A percentile compares a stretch with the other conserved stretches of the same genome.
phyloP scores from a whole-genome alignment of 2,888 invertebrate genomes.

The Melanostoma mellinum region DNA sequence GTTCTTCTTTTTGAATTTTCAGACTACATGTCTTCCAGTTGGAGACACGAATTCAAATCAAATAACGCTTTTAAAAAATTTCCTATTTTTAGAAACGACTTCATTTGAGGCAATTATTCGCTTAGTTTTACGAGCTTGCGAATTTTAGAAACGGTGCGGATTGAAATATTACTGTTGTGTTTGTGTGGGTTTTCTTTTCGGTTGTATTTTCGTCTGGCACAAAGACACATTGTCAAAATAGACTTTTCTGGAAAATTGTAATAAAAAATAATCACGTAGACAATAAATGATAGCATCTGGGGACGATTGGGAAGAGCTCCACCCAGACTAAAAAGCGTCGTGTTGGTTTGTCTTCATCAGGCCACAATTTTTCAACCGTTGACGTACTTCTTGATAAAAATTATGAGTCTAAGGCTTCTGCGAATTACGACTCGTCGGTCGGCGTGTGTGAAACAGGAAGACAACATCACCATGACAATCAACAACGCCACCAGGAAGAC shows the following conservation, averaged over 20 bases:
- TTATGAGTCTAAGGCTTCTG: conserved; percentile 13
- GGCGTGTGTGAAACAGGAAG: conserved; percentile 4
- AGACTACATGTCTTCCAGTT: conserved; percentile 60
- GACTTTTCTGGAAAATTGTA: conserved; percentile 6
- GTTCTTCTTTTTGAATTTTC: conserved; percentile 18
- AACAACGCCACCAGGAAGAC: conserved; percentile 9
- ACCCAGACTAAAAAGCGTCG: neutral
- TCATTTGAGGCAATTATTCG: conserved; percentile 24
- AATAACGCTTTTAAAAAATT: neutral
- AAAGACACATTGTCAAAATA: conserved; percentile 13
- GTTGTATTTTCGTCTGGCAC: conserved; percentile 10
- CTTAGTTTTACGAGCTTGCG: conserved; percentile 4
- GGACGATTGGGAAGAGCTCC: neutral
- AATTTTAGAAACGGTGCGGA: neutral
- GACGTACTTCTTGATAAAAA: conserved; percentile 9
- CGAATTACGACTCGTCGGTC: neutral
- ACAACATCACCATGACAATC: neutral
- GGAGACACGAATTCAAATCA: conserved; percentile 43
- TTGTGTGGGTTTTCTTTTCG: neutral
- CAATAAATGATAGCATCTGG: conserved; percentile 15
- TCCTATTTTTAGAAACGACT: conserved; percentile 54
- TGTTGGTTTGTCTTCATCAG: conserved; percentile 20
- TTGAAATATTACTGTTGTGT: neutral
- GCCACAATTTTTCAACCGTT: conserved; percentile 13
- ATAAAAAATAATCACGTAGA: neutral